Evolutionary conservation across 2,797 vertebrate genomes (phyloP), one percentile per base, ranked within the genome.

Genomic region (Picus viridis): DNA sequence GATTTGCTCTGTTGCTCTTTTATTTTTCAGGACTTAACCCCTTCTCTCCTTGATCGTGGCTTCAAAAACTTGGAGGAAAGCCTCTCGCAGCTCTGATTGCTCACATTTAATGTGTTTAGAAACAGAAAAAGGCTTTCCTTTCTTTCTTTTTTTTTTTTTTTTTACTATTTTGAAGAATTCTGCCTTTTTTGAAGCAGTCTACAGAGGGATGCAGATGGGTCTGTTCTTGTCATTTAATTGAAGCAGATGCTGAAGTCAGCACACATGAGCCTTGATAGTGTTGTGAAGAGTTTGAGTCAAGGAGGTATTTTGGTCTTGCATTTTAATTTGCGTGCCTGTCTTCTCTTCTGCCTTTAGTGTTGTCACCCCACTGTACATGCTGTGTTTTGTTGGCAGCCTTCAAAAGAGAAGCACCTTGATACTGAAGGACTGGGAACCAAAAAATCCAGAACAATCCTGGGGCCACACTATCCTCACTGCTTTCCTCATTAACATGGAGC

Each of bases 1-100:
- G 96, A 97, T 97, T 97, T 97, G 97, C 97, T 98, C 95, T 69
- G 92, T 88, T 96, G 97, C 94, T 90, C 78, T 94, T 96, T 96
- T 97, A 96, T 95, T 96, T 92, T 96, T 95, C 93, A 65, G 87
- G 84, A 70, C 79, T 98, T 98, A 98, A 97, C 97, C 94, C 97
- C 86, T 98, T 97, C 71, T 87, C 53, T 91, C 49, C 94, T 82
- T 58, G 36, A 69, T 92, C 4, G 10, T 80, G 72, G 49, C 80
- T 83, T 70, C 43, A 61, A 7, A 83, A 95, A 84, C 91, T 92
- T 88, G 62, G 17, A 85, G 39, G 16, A 45, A 32, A 86, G 74
- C 65, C 82, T 83, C 32, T 22, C 36, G 63, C 23, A 30, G 51
- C 73, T 86, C 84, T 64, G 58, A 24, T 65, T 92, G 90, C 81